Base-by-base conservation (phyloP, 1,140 invertebrate genomes). In the Scaptomyza pallida region DNA sequence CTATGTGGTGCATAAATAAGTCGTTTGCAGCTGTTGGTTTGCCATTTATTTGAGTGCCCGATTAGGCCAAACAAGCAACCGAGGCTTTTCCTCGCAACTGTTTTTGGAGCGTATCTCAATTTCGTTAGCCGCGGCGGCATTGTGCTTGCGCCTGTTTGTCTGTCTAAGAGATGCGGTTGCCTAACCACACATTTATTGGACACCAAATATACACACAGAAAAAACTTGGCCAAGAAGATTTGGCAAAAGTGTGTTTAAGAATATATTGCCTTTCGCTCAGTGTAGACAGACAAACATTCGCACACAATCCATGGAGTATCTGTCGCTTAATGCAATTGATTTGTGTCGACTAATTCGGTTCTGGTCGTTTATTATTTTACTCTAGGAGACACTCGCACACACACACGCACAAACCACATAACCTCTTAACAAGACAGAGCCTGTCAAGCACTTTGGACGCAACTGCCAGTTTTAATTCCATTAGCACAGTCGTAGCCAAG, bases 381-480 rank as follows among this genome's bases (percentile, higher is more conserved):
- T 73, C 72, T 17, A 55, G 30, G 5, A 17, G 30, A 57, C 40
- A 2, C 15, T n/a, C n/a, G 35, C 56, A 33, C 13, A 33, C 60
- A 44, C 12, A 16, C 37, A 17, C 15, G 26, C 16, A 41, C 5
- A 48, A 62, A 17, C 10, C 41, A 68, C 16, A 30, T 37, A 43
- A 64, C 12, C 41, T 62, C 61, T 41, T 44, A 41, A 55, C 51
- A 62, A 78, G 41, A 69, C 69, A 62, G 44, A 37, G 70, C 57
- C 71, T 82, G 75, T 82, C 78, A 75, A 82, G 56, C 65, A 78
- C 70, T 78, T 61, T 79, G 62, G 41, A 63, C 56, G 55, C 82
- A 82, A 89, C 89, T 75, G 79, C 54, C 85, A 81, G 79, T 89
- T 85, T 89, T 89, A 89, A 89, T 89, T 89, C 85, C 85, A 89